Evolutionary conservation across 2,113 vertebrate genomes (phyloP).

Genomic region (Phoenicopterus ruber): DNA sequence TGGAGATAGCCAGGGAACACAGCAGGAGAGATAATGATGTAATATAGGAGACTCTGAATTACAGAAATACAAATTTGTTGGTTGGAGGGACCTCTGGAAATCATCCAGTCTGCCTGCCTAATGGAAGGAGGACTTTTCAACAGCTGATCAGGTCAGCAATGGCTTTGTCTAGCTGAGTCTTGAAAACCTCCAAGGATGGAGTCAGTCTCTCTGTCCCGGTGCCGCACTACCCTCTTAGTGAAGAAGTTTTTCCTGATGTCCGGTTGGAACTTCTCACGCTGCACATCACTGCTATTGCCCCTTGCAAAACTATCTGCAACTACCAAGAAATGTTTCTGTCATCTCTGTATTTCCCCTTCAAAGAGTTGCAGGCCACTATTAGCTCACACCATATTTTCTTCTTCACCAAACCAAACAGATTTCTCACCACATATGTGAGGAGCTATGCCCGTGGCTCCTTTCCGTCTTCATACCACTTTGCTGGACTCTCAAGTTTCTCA

Average conservation of each 20-base stretch:
- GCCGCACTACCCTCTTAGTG: not conserved
- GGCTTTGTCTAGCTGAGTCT: not conserved
- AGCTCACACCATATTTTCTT: not conserved
- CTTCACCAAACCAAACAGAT: not conserved
- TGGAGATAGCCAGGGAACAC: not conserved
- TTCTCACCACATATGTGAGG: not conserved
- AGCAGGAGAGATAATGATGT: not conserved
- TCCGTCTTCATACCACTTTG: not conserved
- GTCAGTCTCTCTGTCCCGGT: not conserved
- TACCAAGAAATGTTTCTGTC: not conserved
- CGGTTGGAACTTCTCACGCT: not conserved
- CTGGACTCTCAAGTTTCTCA: not conserved
- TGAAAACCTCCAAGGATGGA: not conserved
- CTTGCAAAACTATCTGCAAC: not conserved
- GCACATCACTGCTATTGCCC: not conserved
- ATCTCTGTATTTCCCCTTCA: not conserved
- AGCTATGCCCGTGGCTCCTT: not conserved
- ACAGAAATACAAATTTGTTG: not conserved
- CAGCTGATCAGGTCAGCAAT: not conserved
- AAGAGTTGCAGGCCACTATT: not conserved
- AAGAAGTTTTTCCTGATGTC: not conserved
- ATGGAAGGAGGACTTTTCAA: not conserved
- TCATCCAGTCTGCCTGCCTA: not conserved
- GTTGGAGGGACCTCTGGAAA: not conserved
- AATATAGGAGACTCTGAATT: not conserved